phyloP scores from a whole-genome alignment of 2,113 vertebrate species.

The Jacana jacana region DNA sequence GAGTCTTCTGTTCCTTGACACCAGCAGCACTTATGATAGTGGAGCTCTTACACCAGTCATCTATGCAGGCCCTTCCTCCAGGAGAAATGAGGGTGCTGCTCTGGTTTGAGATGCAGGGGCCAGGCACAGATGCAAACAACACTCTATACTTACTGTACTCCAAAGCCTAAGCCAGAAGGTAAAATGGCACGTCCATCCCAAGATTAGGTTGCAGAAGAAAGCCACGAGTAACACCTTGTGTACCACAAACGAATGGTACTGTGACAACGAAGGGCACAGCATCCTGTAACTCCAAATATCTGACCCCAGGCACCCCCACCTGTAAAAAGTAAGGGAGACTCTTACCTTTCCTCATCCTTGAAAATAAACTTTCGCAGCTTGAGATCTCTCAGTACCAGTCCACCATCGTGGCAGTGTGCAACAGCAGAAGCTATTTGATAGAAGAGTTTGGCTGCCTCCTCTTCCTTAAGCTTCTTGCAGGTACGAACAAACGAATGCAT shows the following conservation, averaged over 20 bases:
- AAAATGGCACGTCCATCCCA: not conserved
- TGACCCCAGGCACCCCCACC: not conserved
- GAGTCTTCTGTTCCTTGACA: not conserved
- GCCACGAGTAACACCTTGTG: not conserved
- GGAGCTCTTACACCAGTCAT: not conserved
- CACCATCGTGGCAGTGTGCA: conserved; percentile 96
- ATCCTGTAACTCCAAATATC: not conserved
- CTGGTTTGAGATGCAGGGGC: not conserved
- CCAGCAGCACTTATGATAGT: not conserved
- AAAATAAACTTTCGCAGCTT: conserved; percentile 99
- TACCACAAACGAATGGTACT: not conserved
- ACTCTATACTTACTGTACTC: not conserved
- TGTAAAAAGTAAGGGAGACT: not conserved
- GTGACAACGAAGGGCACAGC: not conserved
- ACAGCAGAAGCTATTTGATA: conserved; percentile 96
- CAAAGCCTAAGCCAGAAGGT: not conserved
- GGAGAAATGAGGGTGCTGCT: not conserved
- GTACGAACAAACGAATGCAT: conserved; percentile 99
- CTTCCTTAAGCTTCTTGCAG: conserved; percentile 97
- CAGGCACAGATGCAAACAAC: not conserved
- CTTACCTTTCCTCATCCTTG: conserved; percentile 95
- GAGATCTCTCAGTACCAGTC: conserved; percentile 96
- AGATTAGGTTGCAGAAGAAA: not conserved
- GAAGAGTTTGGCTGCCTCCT: conserved; percentile 96
- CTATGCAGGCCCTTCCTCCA: not conserved